Conservation (phyloP, 30 jellyfish, hydroid and myxozoan genomes). For the Aurelia sp. region DNA sequence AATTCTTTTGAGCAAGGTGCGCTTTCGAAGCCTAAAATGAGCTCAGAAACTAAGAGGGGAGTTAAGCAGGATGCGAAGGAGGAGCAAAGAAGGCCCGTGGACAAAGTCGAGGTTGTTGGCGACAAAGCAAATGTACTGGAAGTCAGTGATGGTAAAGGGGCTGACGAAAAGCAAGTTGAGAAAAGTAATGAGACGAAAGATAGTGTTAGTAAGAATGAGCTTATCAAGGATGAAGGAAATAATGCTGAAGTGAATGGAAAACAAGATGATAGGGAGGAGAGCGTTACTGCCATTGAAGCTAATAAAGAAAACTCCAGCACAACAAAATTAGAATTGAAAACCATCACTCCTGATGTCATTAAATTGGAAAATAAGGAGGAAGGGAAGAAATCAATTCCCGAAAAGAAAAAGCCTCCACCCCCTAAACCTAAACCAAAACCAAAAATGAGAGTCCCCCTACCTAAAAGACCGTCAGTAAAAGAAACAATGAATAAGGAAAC, state of each 20-base stretch:
- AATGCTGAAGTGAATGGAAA: not conserved
- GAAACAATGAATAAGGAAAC: not conserved
- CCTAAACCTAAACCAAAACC: conserved; percentile 73
- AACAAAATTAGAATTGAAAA: no score
- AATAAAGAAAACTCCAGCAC: no score
- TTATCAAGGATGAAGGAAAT: not conserved
- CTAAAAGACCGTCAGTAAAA: not conserved
- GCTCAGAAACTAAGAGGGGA: not conserved
- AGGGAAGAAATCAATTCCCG: not conserved
- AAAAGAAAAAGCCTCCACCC: conserved; percentile 52
- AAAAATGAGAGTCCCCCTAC: not conserved
- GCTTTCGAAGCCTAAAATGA: conserved; percentile 34
- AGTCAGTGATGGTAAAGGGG: not conserved
- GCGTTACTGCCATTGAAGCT: no score
- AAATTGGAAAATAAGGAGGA: not conserved
- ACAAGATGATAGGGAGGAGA: not conserved
- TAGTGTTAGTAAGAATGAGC: not conserved
- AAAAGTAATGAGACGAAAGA: not conserved
- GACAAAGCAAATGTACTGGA: not conserved
- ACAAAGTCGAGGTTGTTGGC: not conserved
- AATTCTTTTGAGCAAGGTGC: conserved; percentile 70
- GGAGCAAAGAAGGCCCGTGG: not conserved
- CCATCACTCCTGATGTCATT: no score
- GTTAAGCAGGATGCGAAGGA: not conserved
- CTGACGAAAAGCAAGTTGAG: not conserved